Evolutionary conservation across 2,888 invertebrate species (phyloP).

Genomic region (Coleophora flavipennella): DNA sequence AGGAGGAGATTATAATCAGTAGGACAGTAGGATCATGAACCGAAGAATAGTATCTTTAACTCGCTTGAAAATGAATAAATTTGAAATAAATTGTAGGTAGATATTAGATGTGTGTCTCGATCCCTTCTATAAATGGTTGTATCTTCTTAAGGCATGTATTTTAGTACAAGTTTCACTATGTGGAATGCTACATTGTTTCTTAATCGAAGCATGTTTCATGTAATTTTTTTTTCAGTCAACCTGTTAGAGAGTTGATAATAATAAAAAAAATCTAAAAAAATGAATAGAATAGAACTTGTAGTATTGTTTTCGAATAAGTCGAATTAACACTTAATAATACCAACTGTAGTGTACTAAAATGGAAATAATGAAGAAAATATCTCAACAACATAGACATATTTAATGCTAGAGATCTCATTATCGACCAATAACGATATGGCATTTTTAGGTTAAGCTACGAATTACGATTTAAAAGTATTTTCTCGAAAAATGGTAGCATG

Average conservation of each 20-base stretch:
- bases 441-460: constrained; percentile 66
- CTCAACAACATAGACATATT: constrained; percentile 55
- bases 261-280: constrained; percentile 41
- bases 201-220: constrained; percentile 21
- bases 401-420: constrained; percentile 69
- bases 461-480: constrained; percentile 40
- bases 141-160: constrained; percentile 39
- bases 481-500: constrained; percentile 31
- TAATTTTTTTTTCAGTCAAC: constrained; percentile 35
- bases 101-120: constrained; percentile 47
- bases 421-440: constrained; percentile 71
- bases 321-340: constrained; percentile 47
- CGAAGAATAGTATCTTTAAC: constrained; percentile 20
- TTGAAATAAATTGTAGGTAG: constrained; percentile 14
- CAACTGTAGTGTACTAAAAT: constrained; percentile 48
- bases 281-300: constrained; percentile 44
- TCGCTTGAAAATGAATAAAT: constrained; percentile 41
- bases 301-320: constrained; percentile 52
- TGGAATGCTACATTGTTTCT: no score
- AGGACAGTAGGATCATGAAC: constrained; percentile 25
- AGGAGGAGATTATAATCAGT: constrained; percentile 13
- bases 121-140: constrained; percentile 47
- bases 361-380: constrained; percentile 50
- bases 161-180: constrained; percentile 38
- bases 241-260: constrained; percentile 40